Base-by-base conservation (phyloP, 1,140 invertebrate genomes). In the Melipona quadrifasciata region DNA sequence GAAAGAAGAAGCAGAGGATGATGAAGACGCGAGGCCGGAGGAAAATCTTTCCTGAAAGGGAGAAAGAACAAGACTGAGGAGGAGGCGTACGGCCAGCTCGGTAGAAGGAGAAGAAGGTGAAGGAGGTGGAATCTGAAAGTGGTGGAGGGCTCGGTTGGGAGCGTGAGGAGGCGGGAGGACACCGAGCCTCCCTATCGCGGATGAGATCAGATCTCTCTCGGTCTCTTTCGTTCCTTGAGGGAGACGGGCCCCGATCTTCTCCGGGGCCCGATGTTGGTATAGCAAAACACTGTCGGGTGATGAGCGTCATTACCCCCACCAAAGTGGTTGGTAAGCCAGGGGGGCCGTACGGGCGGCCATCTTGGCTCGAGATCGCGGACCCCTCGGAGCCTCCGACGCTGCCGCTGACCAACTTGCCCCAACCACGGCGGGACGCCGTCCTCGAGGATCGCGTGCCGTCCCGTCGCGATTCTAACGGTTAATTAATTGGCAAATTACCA, bases 241-340 rank as follows among this genome's bases (percentile, higher is more conserved):
- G 57, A 27, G 58, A 61, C 65, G 27, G 58, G 19, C 74, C 73
- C 65, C 14, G 14, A 70, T 86, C 85, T 85, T 77, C 57, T 47
- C 74, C 74, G 57, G 58, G 79, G 64, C 77, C 74, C 92, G 92
- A 93, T 93, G 92, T 94, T 94, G 91, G 94, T 94, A 93, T 93
- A 94, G 91, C 92, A 94, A 94, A 94, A 94, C 93, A 94, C 92
- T 93, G 93, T 94, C 92, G 90, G 92, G 90, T 94, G 93, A 94
- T 94, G 93, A 94, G 93, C 91, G 93, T 94, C 93, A 94, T 94
- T 94, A 94, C 91, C 93, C 93, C 92, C 93, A 92, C 93, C 83
- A 73, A n/a, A 11, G 61, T 17, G n/a, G 68, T 86, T 39, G 88
- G 82, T 87, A 92, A 87, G 88, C 91, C 91, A 90, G 90, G 92